These are phyloP conservation scores for Tichodroma muraria DNA, from an alignment of 2,113 vertebrate genomes.

Conservation along the genomic window DNA sequence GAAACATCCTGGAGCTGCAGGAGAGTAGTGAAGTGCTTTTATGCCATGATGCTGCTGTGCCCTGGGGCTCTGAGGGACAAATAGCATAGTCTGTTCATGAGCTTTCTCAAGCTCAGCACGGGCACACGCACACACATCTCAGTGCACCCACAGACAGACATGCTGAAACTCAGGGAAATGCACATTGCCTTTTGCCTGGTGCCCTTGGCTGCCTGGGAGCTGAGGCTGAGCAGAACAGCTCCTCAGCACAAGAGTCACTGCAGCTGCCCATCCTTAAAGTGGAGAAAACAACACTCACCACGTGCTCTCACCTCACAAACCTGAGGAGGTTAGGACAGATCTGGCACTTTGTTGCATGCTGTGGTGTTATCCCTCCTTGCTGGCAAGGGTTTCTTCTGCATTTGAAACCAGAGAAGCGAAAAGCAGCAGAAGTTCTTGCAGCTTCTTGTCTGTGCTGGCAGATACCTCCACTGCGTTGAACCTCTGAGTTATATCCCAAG, in stretches of 20 bases:
- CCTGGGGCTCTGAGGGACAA: not conserved
- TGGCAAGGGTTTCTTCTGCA: not conserved
- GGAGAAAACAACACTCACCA: not conserved
- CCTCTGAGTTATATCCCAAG: not conserved
- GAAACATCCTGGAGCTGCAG: not conserved
- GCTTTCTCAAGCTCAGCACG: not conserved
- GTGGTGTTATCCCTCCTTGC: not conserved
- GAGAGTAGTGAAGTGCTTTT: not conserved
- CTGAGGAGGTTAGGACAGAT: not conserved
- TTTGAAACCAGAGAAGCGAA: not conserved
- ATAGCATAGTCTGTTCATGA: not conserved
- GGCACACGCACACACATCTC: not conserved
- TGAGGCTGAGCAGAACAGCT: not conserved
- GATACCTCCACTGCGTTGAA: rapidly evolving
- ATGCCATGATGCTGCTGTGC: not conserved
- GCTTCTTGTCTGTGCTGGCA: not conserved
- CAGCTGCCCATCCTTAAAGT: not conserved
- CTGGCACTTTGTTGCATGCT: not conserved
- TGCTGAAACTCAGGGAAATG: not conserved
- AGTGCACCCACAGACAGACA: not conserved
- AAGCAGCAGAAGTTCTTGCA: not conserved
- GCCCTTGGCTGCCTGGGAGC: not conserved
- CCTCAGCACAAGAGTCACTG: not conserved
- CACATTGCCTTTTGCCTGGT: not conserved
- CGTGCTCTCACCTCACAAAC: rapidly evolving